phyloP scores from a whole-genome alignment of 2,113 vertebrate genomes.

The Peromyscus californicus region DNA sequence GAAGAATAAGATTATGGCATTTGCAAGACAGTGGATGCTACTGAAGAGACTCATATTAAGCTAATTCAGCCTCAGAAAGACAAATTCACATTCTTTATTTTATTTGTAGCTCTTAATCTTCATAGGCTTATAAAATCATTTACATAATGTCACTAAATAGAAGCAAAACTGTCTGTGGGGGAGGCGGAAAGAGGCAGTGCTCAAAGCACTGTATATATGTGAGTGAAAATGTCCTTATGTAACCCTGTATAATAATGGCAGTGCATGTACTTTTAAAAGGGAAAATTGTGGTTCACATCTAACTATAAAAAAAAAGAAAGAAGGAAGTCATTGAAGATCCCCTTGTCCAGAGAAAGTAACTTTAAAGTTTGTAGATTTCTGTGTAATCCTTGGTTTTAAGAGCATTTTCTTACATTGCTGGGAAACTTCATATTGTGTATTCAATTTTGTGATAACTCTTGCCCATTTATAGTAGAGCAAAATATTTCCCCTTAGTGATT shows the following conservation, averaged over 20 bases:
- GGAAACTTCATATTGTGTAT: not conserved
- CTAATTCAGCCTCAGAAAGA: not conserved
- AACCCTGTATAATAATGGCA: not conserved
- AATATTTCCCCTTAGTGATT: not conserved
- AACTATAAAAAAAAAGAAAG: conserved; percentile 40
- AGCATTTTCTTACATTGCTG: conserved; percentile 33
- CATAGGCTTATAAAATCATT: no score
- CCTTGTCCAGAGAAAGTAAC: not conserved
- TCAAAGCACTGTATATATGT: no score
- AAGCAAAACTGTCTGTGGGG: not conserved
- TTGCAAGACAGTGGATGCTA: not conserved
- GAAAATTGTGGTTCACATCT: conserved; percentile 24
- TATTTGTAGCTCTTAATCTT: not conserved
- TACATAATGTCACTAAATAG: not conserved
- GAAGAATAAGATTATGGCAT: not conserved
- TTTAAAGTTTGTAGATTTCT: not conserved
- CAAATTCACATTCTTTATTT: not conserved
- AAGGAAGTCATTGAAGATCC: not conserved
- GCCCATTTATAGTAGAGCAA: conserved; percentile 28
- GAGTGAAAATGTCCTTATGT: not conserved
- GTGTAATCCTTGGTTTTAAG: conserved; percentile 27
- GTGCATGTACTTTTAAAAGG: not conserved
- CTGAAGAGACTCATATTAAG: not conserved
- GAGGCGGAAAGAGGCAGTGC: no score
- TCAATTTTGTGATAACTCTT: conserved; percentile 23